phyloP scores from a whole-genome alignment of 2,113 vertebrate species.

The Microcebus ravelobensis region DNA sequence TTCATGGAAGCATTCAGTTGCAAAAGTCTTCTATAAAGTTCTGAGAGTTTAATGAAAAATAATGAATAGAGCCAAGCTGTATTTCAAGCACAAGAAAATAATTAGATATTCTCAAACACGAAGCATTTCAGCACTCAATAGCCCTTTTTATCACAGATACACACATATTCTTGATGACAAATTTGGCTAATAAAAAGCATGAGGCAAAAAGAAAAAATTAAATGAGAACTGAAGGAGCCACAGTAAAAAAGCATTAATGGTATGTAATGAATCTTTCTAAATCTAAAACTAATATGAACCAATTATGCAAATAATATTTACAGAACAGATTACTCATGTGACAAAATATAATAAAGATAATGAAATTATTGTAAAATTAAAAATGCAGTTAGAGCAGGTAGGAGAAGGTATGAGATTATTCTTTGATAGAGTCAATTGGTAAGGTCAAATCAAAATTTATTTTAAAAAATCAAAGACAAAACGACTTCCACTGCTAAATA shows the following conservation, averaged over 20 bases:
- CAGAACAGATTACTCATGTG: neutral
- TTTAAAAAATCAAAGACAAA: neutral
- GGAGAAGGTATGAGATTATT: neutral
- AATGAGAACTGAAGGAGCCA: neutral
- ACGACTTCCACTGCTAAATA: neutral
- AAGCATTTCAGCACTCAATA: neutral
- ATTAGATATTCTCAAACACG: neutral
- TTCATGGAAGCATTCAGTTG: neutral
- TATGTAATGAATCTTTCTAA: neutral
- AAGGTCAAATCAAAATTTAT: neutral
- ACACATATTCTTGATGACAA: neutral
- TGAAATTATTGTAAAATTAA: neutral
- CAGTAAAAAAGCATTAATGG: neutral
- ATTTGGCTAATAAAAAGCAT: neutral
- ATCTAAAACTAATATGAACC: neutral
- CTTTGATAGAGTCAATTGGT: neutral
- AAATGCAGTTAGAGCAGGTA: neutral
- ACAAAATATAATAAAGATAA: conserved; percentile 34
- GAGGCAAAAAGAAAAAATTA: neutral
- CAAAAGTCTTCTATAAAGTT: neutral
- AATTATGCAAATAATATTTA: conserved; percentile 6
- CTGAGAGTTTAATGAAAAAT: neutral
- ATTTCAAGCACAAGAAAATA: neutral
- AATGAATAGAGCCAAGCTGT: neutral
- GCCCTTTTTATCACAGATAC: neutral